Conservation (phyloP, 2,888 invertebrate species). For the Cataglyphis albicans region DNA sequence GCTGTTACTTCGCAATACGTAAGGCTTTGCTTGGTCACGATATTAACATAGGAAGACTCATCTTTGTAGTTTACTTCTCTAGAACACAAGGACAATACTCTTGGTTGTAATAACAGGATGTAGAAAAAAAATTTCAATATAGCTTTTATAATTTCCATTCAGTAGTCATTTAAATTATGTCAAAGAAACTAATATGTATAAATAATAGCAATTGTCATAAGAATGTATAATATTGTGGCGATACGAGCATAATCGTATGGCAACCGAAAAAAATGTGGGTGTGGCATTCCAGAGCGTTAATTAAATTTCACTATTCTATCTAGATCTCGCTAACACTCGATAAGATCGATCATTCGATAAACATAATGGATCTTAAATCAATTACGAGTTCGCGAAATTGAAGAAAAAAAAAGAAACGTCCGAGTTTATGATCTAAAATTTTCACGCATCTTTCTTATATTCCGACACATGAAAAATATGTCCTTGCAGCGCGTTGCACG, state of each 20-base stretch:
- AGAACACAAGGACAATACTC: neutral
- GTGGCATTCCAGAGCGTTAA: neutral
- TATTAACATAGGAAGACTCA: conserved; percentile 11
- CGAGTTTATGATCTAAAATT: conserved; percentile 22
- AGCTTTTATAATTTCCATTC: neutral
- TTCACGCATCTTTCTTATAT: conserved; percentile 36
- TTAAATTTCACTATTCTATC: neutral
- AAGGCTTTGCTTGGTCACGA: conserved; percentile 42
- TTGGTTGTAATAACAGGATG: conserved; percentile 8
- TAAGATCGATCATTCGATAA: neutral
- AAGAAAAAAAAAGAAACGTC: neutral
- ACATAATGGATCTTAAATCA: neutral
- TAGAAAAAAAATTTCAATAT: conserved; percentile 5
- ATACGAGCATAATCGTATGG: neutral
- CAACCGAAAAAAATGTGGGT: neutral
- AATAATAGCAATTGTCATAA: conserved; percentile 16
- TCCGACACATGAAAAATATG: conserved; percentile 56
- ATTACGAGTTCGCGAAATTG: neutral
- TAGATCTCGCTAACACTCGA: neutral
- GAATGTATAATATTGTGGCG: neutral
- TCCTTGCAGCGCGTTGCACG: conserved; percentile 65
- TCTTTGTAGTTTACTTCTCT: neutral
- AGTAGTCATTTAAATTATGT: conserved; percentile 16
- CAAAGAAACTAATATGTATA: conserved; percentile 2
- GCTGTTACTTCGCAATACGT: conserved; percentile 33